A percentile compares a stretch with the other conserved stretches of the same genome.
Evolutionary conservation across 2,888 invertebrate species (phyloP).

Genomic region (Pristionchus exspectatus): DNA sequence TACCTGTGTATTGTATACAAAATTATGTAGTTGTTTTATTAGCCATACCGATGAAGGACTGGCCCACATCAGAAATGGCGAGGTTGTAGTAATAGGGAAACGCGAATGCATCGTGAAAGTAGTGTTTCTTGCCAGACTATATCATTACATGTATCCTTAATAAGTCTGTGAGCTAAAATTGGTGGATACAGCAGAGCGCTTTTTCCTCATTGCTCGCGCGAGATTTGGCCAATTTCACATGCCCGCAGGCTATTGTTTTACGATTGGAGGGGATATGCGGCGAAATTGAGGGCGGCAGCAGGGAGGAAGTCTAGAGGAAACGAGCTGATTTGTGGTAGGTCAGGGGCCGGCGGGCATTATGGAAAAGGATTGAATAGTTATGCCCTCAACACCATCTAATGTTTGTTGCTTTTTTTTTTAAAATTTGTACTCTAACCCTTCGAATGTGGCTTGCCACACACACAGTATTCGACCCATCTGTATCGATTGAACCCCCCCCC

Average conservation of each 20-base stretch:
- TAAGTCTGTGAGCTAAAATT: not conserved
- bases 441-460: too few species aligned
- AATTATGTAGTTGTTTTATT: too few species aligned
- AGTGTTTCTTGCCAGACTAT: not conserved
- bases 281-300: not conserved
- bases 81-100: too few species aligned
- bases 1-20: constrained; percentile 1
- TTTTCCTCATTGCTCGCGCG: not conserved
- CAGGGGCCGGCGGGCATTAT: not conserved
- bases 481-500: too few species aligned
- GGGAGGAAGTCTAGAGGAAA: not conserved
- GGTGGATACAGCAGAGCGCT: not conserved
- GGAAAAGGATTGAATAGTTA: too few species aligned
- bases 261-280: not conserved
- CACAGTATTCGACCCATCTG: too few species aligned
- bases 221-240: constrained; percentile 37
- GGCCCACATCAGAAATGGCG: too few species aligned
- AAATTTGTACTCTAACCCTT: too few species aligned
- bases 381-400: too few species aligned
- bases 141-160: not conserved
- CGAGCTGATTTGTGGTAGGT: not conserved
- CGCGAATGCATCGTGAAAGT: not conserved
- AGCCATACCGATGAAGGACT: too few species aligned
- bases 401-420: too few species aligned
- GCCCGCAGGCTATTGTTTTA: constrained; percentile 39